These are phyloP conservation scores for Metalampra italica DNA, from an alignment of 2,888 invertebrate genomes.

Conservation along the genomic window DNA sequence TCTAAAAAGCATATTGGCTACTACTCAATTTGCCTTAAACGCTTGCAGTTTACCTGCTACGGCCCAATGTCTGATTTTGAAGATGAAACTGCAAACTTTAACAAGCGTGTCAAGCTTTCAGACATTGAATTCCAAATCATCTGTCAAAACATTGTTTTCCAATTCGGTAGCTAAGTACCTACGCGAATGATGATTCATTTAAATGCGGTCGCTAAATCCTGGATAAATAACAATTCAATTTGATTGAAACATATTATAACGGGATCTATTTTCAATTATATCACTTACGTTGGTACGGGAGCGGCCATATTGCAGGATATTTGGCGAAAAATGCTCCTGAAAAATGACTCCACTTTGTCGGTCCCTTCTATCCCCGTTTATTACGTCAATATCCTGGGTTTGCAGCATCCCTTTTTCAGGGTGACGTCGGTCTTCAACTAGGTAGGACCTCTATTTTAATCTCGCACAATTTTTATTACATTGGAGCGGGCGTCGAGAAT, in stretches of 20 bases:
- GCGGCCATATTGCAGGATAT: conserved; percentile 24
- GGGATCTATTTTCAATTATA: conserved; percentile 29
- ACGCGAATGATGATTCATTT: background rate
- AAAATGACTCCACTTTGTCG: conserved; percentile 31
- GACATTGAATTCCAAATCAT: too few species aligned
- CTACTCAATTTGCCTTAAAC: too few species aligned
- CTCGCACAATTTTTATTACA: background rate
- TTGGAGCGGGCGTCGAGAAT: background rate
- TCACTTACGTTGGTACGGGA: conserved; percentile 23
- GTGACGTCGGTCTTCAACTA: background rate
- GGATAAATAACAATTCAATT: conserved; percentile 19
- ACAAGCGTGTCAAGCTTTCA: too few species aligned
- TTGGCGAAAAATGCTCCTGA: conserved; percentile 27
- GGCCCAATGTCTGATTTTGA: too few species aligned
- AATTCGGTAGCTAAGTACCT: too few species aligned
- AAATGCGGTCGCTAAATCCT: conserved; percentile 1
- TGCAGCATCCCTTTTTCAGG: background rate
- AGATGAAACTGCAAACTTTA: too few species aligned
- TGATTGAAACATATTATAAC: conserved; percentile 28
- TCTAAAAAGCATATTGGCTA: too few species aligned
- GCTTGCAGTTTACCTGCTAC: too few species aligned
- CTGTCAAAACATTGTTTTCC: too few species aligned
- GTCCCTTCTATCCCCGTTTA: conserved; percentile 24
- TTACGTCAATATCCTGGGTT: conserved; percentile 29
- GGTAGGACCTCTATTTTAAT: background rate